phyloP scores from a whole-genome alignment of 2,113 vertebrate species.

The Clarias gariepinus region DNA sequence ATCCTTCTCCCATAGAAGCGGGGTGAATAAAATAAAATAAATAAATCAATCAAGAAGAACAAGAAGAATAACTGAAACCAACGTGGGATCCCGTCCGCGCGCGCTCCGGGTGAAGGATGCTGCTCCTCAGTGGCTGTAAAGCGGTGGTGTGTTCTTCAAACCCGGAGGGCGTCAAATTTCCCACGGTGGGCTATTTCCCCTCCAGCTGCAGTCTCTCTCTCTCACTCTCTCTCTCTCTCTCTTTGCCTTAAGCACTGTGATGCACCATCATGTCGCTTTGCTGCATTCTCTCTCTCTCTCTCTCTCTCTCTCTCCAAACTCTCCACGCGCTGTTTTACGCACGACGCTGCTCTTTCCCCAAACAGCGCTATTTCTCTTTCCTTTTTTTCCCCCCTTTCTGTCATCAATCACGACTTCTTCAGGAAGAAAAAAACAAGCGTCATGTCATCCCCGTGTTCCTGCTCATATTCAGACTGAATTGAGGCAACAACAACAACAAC shows the following conservation, averaged over 20 bases:
- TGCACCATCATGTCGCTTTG: constrained; percentile 61
- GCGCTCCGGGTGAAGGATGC: not conserved
- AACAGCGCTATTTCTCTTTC: not conserved
- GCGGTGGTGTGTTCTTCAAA: constrained; percentile 45
- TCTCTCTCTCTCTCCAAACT: constrained; percentile 36
- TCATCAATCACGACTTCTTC: not conserved
- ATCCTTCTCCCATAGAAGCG: constrained; percentile 51
- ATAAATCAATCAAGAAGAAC: not conserved
- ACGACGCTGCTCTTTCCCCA: constrained; percentile 8
- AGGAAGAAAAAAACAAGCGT: not conserved
- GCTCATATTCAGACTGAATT: too few relatives aligned
- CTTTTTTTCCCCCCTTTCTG: not conserved
- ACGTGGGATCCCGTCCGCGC: not conserved
- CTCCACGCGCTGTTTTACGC: constrained; percentile 26
- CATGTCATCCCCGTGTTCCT: not conserved
- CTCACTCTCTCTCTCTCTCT: constrained; percentile 18
- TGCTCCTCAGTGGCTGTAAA: constrained; percentile 41
- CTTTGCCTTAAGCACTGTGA: constrained; percentile 36
- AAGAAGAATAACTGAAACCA: not conserved
- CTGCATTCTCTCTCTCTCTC: constrained; percentile 45
- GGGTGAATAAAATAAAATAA: not conserved
- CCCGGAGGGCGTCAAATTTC: constrained; percentile 46
- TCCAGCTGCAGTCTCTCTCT: constrained; percentile 42
- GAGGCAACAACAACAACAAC: too few relatives aligned
- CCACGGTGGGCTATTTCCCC: constrained; percentile 36